phyloP scores from a whole-genome alignment of 2,113 vertebrate species.

The Chaetops frenatus region DNA sequence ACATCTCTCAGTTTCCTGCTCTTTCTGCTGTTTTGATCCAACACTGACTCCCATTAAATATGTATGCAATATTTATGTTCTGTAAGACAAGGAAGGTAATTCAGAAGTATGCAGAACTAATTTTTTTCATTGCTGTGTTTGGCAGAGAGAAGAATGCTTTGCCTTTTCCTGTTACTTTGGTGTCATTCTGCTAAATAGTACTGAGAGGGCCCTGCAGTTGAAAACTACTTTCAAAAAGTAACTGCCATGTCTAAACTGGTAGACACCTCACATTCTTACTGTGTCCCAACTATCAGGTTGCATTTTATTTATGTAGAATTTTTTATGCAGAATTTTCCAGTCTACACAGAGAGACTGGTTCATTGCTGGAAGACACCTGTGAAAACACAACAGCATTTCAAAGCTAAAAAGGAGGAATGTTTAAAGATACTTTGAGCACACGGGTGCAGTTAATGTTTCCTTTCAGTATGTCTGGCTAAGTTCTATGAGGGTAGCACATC shows the following conservation, averaged over 20 bases:
- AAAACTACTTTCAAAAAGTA: not conserved
- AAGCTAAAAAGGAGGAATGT: not conserved
- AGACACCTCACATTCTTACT: not conserved
- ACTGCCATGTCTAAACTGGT: not conserved
- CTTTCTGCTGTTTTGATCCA: not conserved
- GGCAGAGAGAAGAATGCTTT: not conserved
- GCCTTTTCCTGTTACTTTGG: not conserved
- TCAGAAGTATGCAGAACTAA: not conserved
- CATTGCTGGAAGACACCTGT: not conserved
- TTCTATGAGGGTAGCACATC: not conserved
- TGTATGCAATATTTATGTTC: not conserved
- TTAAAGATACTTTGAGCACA: not conserved
- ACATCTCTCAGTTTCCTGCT: not conserved
- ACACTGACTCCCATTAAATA: not conserved
- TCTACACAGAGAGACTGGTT: not conserved
- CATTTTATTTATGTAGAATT: not conserved
- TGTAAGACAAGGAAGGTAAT: not conserved
- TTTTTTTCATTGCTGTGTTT: not conserved
- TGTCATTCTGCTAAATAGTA: not conserved
- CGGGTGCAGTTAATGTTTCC: not conserved
- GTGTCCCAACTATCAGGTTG: accelerated
- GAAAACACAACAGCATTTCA: not conserved
- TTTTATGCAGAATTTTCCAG: not conserved
- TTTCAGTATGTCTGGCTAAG: not conserved
- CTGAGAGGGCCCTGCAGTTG: not conserved